A percentile compares a stretch with the other conserved stretches of the same genome.
Conservation (phyloP, 2,797 vertebrate species). For the Sebastes aleutianus region DNA sequence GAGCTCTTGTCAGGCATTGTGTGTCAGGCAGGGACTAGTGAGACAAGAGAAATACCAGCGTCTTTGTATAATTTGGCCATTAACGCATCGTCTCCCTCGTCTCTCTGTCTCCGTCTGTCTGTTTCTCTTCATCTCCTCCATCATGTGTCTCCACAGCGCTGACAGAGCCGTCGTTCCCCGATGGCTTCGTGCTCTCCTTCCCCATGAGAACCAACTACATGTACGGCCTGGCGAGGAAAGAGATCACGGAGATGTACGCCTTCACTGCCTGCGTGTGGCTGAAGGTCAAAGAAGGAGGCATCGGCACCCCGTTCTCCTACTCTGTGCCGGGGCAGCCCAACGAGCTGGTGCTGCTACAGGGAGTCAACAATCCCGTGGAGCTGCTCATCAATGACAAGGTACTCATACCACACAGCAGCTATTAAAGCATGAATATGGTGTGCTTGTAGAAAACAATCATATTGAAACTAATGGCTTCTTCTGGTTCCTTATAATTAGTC, state of each 20-base stretch:
- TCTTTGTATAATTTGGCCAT: conserved; percentile 5
- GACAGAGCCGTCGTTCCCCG: conserved; percentile 78
- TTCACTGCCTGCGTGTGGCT: conserved; percentile 96
- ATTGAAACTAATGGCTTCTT: too few species aligned
- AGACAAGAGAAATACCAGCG: background rate
- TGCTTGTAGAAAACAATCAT: too few species aligned
- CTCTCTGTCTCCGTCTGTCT: background rate
- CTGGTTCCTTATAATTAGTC: background rate
- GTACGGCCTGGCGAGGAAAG: conserved; percentile 91
- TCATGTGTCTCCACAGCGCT: conserved; percentile 58
- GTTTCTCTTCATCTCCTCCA: background rate
- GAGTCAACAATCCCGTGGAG: conserved; percentile 92
- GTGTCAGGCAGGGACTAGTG: too few species aligned
- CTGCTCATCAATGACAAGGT: conserved; percentile 98
- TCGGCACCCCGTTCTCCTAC: conserved; percentile 97
- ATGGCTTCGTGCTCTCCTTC: conserved; percentile 93
- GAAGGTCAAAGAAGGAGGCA: conserved; percentile 85
- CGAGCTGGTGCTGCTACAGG: conserved; percentile 93
- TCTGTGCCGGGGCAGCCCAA: conserved; percentile 93
- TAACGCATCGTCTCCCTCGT: background rate
- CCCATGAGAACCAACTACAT: conserved; percentile 96
- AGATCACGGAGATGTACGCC: conserved; percentile 93
- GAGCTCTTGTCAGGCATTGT: background rate
- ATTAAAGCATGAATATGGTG: too few species aligned
- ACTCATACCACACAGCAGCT: background rate